Evolutionary conservation across 2,888 invertebrate species (phyloP).

Genomic region (Pogonocherus hispidulus): DNA sequence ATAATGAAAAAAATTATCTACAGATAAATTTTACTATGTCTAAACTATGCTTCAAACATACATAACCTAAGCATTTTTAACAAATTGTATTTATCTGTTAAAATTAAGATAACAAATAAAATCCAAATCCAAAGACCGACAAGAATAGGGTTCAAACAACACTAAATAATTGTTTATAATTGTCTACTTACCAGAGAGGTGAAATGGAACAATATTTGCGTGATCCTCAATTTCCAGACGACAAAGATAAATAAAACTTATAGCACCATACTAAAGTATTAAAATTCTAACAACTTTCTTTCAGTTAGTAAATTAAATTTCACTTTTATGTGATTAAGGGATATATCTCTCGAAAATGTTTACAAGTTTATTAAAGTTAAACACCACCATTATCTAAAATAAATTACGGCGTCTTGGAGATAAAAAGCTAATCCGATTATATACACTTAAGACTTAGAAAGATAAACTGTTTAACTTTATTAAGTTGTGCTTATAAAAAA

Average conservation of each 20-base stretch:
- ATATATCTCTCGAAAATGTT: constrained; percentile 19
- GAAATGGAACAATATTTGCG: not conserved
- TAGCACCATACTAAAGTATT: not conserved
- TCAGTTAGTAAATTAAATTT: not conserved
- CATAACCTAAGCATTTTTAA: no score
- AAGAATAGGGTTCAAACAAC: no score
- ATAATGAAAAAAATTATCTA: no score
- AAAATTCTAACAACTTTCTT: not conserved
- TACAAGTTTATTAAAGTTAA: constrained; percentile 39
- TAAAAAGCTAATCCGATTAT: constrained; percentile 47
- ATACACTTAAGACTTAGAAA: constrained; percentile 10
- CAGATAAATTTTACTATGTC: no score
- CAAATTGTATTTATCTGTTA: no score
- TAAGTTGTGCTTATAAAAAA: not conserved
- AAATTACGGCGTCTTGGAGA: constrained; percentile 42
- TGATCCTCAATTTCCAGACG: not conserved
- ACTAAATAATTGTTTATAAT: no score
- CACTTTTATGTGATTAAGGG: constrained; percentile 5
- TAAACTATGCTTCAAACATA: no score
- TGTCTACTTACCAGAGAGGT: no score
- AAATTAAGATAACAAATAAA: no score
- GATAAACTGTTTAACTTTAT: not conserved
- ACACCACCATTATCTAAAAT: constrained; percentile 46
- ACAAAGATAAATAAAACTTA: not conserved
- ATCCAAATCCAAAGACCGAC: no score